Conservation (phyloP, 2,797 vertebrate species). For the Vultur gryphus region DNA sequence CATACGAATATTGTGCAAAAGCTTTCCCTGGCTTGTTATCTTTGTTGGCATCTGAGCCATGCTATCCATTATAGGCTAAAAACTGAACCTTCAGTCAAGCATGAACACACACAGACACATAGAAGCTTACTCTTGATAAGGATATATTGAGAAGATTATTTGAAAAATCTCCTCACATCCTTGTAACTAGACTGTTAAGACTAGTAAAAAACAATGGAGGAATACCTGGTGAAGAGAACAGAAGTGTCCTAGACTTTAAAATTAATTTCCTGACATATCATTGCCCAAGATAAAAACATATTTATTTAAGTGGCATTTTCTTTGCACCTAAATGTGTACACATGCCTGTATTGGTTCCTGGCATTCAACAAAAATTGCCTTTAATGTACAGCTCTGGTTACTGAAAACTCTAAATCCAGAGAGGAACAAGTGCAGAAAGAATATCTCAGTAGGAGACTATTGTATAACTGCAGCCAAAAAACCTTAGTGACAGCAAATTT, state of each 20-base stretch:
- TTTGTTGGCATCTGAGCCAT: neutral
- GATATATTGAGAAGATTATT: neutral
- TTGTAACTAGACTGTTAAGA: neutral
- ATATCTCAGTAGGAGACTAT: neutral
- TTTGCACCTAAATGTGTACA: neutral
- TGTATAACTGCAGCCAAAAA: neutral
- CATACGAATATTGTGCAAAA: neutral
- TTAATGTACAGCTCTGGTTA: neutral
- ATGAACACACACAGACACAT: neutral
- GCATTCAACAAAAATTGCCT: constrained; percentile 47
- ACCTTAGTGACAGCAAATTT: neutral
- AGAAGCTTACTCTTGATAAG: neutral
- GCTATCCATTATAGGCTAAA: neutral
- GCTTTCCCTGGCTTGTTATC: neutral
- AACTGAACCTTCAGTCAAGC: neutral
- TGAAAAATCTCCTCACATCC: neutral
- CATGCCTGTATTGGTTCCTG: neutral
- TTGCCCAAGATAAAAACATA: neutral
- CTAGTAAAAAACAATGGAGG: neutral
- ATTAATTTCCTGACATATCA: constrained; percentile 38
- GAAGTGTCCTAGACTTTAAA: constrained; percentile 26
- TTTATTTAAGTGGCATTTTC: constrained; percentile 37
- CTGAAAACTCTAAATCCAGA: neutral
- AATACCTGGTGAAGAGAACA: neutral
- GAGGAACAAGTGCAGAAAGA: neutral